Conservation (phyloP, 2,113 vertebrate genomes). For the Puntigrus tetrazona region DNA sequence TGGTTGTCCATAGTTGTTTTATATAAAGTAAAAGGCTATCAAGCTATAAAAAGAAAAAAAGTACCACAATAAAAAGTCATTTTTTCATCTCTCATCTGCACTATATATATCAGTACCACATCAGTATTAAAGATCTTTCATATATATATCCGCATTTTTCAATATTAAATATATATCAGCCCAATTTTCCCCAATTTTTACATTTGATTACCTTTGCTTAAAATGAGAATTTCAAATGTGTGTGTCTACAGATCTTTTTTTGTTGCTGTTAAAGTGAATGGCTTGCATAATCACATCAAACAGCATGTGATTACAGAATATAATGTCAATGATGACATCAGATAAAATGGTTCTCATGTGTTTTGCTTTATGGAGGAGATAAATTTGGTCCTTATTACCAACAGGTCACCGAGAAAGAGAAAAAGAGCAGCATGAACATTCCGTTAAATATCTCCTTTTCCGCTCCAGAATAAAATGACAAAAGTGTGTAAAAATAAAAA, state of each 20-base stretch:
- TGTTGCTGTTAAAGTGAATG: background rate
- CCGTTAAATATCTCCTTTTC: background rate
- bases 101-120: background rate
- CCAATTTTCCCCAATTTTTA: no score
- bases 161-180: no score
- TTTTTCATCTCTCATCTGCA: background rate
- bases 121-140: background rate
- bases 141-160: no score
- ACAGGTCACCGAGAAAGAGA: background rate
- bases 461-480: no score
- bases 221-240: background rate
- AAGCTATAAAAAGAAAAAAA: background rate
- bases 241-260: background rate
- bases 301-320: background rate
- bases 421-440: background rate
- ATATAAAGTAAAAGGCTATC: background rate
- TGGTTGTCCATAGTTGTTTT: background rate
- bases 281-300: background rate
- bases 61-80: background rate
- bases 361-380: background rate
- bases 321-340: slow-evolving; percentile 4
- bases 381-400: background rate
- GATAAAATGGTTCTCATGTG: background rate
- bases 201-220: background rate
- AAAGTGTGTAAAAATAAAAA: no score